phyloP scores from a whole-genome alignment of 2,113 vertebrate species.

The Hemicordylus capensis region DNA sequence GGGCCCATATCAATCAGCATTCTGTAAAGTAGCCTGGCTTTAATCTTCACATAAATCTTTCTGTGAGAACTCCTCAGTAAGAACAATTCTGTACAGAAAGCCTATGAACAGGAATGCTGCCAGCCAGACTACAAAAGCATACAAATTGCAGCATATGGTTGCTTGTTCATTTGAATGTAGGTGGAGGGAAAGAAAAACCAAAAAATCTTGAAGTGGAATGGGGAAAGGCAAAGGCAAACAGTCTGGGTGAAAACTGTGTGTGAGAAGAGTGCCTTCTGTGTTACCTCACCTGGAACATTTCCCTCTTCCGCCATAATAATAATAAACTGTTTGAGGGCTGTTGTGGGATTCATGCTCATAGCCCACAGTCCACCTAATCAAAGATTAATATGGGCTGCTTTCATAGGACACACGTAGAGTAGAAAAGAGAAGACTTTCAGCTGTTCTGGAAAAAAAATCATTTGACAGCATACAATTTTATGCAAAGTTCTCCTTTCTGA shows the following conservation, averaged over 20 bases:
- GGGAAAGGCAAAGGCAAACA: neutral
- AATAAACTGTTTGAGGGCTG: conserved; percentile 14
- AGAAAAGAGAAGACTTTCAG: conserved; percentile 5
- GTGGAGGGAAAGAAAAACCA: neutral
- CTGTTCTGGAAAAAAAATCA: conserved; percentile 7
- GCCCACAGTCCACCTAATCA: conserved; percentile 13
- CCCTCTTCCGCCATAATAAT: neutral
- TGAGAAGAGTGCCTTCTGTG: neutral
- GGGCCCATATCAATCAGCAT: neutral
- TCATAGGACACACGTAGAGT: neutral
- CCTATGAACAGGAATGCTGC: neutral
- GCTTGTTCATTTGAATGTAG: neutral
- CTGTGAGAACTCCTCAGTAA: neutral
- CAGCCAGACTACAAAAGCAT: neutral
- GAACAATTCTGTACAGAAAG: neutral
- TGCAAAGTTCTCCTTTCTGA: conserved; percentile 42
- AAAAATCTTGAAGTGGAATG: neutral
- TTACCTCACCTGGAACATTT: neutral
- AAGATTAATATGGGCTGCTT: conserved; percentile 6
- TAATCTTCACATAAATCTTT: neutral
- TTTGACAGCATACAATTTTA: neutral
- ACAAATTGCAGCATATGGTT: neutral
- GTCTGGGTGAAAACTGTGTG: conserved; percentile 2
- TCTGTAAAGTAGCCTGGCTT: neutral
- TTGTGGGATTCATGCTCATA: neutral